These are phyloP conservation scores for Argyrosomus regius DNA, from an alignment of 2,797 vertebrate genomes.

Conservation along the genomic window DNA sequence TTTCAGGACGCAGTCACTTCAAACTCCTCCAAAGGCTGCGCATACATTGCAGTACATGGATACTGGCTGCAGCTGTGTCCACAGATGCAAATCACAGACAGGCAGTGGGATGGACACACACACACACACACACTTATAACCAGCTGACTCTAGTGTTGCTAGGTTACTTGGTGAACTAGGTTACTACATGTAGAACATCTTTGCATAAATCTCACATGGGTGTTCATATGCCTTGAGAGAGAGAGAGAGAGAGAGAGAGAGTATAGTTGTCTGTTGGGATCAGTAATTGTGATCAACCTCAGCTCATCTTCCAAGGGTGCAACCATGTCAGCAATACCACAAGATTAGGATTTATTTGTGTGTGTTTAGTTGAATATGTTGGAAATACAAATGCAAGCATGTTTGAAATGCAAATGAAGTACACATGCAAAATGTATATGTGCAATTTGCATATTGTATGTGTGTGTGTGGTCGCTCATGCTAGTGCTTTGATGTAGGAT, in stretches of 20 bases:
- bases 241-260: slow-evolving; percentile 30
- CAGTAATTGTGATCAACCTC: slow-evolving; percentile 43
- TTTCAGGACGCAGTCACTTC: slow-evolving; percentile 4
- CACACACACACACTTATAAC: slow-evolving; percentile 36
- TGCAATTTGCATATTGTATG: slow-evolving; percentile 65
- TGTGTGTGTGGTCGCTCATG: slow-evolving; percentile 35
- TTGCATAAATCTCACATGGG: slow-evolving; percentile 76
- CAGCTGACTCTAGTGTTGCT: slow-evolving; percentile 82
- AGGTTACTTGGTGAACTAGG: slow-evolving; percentile 85
- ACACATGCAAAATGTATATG: slow-evolving; percentile 59
- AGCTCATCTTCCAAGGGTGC: neutral
- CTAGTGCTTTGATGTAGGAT: slow-evolving; percentile 57
- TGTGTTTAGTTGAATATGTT: slow-evolving; percentile 33
- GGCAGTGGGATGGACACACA: slow-evolving; percentile 41
- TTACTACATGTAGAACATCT: slow-evolving; percentile 78
- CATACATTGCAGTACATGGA: neutral
- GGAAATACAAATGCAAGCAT: slow-evolving; percentile 41
- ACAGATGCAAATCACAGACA: slow-evolving; percentile 68
- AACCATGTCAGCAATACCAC: slow-evolving; percentile 14
- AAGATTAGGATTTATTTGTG: slow-evolving; percentile 29
- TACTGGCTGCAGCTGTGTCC: slow-evolving; percentile 37
- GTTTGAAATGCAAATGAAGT: slow-evolving; percentile 64
- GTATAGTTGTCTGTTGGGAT: slow-evolving; percentile 38
- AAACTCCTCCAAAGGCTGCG: slow-evolving; percentile 35
- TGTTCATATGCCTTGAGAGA: slow-evolving; percentile 40